Evolutionary conservation across 1,140 invertebrate genomes (phyloP).

Genomic region (Drosophila leontia): DNA sequence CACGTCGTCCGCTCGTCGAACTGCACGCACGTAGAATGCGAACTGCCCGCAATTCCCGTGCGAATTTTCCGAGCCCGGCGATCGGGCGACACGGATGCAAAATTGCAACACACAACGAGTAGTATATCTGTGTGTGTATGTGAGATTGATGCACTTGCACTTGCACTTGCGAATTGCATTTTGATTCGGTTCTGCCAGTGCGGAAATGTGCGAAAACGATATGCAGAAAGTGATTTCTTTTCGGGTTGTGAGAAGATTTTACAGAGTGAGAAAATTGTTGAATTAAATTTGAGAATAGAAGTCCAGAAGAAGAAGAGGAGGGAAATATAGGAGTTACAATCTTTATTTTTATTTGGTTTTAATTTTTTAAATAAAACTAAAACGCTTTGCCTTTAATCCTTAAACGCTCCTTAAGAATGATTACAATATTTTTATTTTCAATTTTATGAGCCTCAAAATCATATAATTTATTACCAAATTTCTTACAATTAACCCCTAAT

Average conservation of each 20-base stretch:
- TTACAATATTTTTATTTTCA: not conserved
- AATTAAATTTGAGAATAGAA: not conserved
- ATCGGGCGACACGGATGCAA: constrained; percentile 75
- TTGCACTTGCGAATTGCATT: constrained; percentile 71
- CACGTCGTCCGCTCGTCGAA: constrained; percentile 46
- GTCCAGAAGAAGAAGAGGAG: too few species aligned
- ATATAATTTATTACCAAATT: not conserved
- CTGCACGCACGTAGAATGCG: constrained; percentile 68
- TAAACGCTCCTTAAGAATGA: not conserved
- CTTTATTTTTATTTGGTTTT: too few species aligned
- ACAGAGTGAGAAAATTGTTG: not conserved
- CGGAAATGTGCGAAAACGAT: constrained; percentile 77
- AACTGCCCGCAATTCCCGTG: constrained; percentile 57
- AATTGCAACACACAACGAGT: constrained; percentile 33
- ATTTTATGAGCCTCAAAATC: accelerated
- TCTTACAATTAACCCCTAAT: not conserved
- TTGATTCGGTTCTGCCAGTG: constrained; percentile 74
- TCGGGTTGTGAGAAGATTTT: constrained; percentile 38
- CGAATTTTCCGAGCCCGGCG: constrained; percentile 58
- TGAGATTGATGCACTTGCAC: constrained; percentile 66
- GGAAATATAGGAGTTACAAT: too few species aligned
- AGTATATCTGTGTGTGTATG: constrained; percentile 7
- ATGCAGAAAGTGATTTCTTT: constrained; percentile 55
- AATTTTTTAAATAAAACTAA: not conserved
- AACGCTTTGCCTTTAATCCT: not conserved